Percentiles rank a stretch among this genome's conserved stretches.
Evolutionary conservation across 2,888 invertebrate species (phyloP).

Genomic region (Parasteatoda lunata): DNA sequence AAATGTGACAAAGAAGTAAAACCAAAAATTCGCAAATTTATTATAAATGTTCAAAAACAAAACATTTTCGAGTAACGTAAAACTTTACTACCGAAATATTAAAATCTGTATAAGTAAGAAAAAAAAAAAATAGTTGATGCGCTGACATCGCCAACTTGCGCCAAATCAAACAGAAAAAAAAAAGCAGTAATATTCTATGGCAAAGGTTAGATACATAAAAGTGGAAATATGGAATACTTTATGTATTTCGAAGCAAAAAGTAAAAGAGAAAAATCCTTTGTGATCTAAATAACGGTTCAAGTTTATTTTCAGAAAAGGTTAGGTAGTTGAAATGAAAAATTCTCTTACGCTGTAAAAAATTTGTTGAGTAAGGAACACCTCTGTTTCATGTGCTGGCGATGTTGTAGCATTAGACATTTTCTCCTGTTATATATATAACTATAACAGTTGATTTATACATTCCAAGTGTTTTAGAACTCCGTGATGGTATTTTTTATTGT

Average conservation of each 20-base stretch:
- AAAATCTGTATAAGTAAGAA: too few species aligned
- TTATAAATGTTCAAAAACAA: too few species aligned
- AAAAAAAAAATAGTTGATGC: too few species aligned
- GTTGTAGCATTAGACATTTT: background rate
- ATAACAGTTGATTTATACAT: conserved; percentile 43
- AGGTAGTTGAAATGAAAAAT: conserved; percentile 5
- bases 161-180: background rate
- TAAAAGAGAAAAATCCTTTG: background rate
- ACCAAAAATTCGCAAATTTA: too few species aligned
- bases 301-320: background rate
- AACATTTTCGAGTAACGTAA: too few species aligned
- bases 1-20: too few species aligned
- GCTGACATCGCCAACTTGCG: background rate
- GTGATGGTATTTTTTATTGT: conserved; percentile 37
- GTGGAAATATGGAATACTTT: conserved; percentile 2
- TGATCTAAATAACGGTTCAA: background rate
- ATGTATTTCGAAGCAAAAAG: background rate
- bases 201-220: background rate
- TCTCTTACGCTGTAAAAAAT: background rate
- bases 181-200: background rate
- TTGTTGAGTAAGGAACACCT: conserved; percentile 5
- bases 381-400: background rate
- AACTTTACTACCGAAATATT: too few species aligned
- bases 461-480: conserved; percentile 16
- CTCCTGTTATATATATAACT: background rate